phyloP scores from a whole-genome alignment of 2,113 vertebrate species.

The Myrmecophaga tridactyla region DNA sequence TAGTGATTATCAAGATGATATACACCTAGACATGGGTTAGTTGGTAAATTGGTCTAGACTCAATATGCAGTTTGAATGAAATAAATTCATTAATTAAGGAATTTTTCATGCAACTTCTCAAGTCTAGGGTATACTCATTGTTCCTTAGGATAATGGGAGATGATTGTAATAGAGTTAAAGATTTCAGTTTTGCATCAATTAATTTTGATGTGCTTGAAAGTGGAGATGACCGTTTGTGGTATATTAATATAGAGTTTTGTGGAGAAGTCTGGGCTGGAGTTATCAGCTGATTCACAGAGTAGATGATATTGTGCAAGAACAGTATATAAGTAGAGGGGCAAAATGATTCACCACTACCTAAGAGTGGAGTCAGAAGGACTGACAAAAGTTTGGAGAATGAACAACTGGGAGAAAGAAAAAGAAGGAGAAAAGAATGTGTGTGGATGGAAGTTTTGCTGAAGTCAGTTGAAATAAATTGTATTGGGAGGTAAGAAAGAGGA shows the following conservation, averaged over 20 bases:
- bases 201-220: background rate
- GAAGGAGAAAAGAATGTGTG: background rate
- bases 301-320: background rate
- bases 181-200: background rate
- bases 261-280: background rate
- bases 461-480: background rate
- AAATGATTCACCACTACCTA: background rate
- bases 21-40: background rate
- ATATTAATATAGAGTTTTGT: background rate
- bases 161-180: background rate
- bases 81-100: background rate
- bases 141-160: background rate
- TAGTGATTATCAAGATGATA: background rate
- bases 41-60: background rate
- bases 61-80: background rate
- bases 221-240: background rate
- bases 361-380: background rate
- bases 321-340: background rate
- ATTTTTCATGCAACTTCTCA: background rate
- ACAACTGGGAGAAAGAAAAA: background rate
- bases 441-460: background rate
- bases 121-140: background rate
- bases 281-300: background rate
- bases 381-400: background rate
- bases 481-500: too few relatives aligned